phyloP scores from a whole-genome alignment of 2,888 invertebrate genomes.

The Idaea dimidiata region DNA sequence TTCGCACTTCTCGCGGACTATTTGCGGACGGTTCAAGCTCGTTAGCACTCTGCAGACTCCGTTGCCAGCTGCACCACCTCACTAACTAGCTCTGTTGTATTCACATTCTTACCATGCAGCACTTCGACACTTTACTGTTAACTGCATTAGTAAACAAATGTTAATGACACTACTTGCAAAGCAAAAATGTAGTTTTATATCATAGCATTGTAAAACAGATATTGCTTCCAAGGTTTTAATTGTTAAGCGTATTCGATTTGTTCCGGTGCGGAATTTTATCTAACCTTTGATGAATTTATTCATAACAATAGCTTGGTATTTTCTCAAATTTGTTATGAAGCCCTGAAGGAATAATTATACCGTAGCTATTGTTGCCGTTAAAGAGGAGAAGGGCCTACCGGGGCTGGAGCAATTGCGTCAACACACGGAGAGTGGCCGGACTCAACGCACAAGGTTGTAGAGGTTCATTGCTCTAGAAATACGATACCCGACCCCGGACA shows the following conservation, averaged over 20 bases:
- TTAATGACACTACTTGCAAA: slow-evolving; percentile 16
- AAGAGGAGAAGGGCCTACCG: slow-evolving; percentile 73
- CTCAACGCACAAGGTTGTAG: slow-evolving; percentile 80
- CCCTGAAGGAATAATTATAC: slow-evolving; percentile 77
- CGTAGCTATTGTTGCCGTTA: slow-evolving; percentile 57
- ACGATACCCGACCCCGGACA: slow-evolving; percentile 73
- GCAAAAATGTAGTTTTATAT: slow-evolving; percentile 2
- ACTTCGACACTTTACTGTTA: slow-evolving; percentile 37
- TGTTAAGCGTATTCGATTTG: not conserved
- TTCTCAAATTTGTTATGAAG: slow-evolving; percentile 60
- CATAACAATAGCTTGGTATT: slow-evolving; percentile 55
- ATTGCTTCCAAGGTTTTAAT: not conserved
- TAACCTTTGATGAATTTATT: slow-evolving; percentile 73
- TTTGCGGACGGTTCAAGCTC: slow-evolving; percentile 61
- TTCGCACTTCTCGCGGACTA: slow-evolving; percentile 74
- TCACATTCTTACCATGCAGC: slow-evolving; percentile 22
- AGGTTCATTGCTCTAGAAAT: slow-evolving; percentile 81
- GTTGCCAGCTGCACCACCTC: slow-evolving; percentile 33
- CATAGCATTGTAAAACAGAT: not conserved
- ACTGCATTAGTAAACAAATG: slow-evolving; percentile 35
- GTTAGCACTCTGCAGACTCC: slow-evolving; percentile 48
- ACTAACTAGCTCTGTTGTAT: slow-evolving; percentile 44
- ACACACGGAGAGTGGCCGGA: slow-evolving; percentile 73
- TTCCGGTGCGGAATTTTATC: slow-evolving; percentile 22
- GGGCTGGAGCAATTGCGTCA: slow-evolving; percentile 76